Conservation (phyloP, 2,113 vertebrate species). For the Tragelaphus buxtoni region DNA sequence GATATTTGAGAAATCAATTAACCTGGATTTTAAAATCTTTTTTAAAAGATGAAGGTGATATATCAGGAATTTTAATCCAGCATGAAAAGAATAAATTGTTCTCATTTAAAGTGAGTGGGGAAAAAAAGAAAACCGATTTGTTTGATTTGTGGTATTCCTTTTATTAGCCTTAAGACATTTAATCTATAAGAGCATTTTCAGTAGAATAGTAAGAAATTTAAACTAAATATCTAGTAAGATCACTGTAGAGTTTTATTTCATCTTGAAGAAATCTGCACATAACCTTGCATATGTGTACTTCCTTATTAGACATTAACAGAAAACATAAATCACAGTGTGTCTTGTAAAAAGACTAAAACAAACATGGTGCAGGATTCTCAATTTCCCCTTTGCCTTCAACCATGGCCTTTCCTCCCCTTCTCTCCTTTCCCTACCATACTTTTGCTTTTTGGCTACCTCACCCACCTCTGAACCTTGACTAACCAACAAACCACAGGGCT, state of each 20-base stretch:
- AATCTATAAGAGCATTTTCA: neutral
- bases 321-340: neutral
- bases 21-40: neutral
- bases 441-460: neutral
- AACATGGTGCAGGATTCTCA: neutral
- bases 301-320: neutral
- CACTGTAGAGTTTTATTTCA: neutral
- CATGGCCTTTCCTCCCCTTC: neutral
- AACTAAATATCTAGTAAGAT: neutral
- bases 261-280: neutral
- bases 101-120: neutral
- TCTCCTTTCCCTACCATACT: neutral
- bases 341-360: neutral
- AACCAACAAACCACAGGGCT: constrained; percentile 17
- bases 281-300: neutral
- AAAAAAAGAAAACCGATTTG: neutral
- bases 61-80: neutral
- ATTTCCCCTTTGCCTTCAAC: neutral
- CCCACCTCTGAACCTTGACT: neutral
- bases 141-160: neutral
- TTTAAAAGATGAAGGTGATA: neutral
- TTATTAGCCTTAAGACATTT: neutral
- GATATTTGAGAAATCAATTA: neutral
- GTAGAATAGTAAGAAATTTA: neutral
- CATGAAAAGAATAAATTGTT: neutral